Conservation (phyloP, 2,113 vertebrate genomes). For the Crotalus tigris region DNA sequence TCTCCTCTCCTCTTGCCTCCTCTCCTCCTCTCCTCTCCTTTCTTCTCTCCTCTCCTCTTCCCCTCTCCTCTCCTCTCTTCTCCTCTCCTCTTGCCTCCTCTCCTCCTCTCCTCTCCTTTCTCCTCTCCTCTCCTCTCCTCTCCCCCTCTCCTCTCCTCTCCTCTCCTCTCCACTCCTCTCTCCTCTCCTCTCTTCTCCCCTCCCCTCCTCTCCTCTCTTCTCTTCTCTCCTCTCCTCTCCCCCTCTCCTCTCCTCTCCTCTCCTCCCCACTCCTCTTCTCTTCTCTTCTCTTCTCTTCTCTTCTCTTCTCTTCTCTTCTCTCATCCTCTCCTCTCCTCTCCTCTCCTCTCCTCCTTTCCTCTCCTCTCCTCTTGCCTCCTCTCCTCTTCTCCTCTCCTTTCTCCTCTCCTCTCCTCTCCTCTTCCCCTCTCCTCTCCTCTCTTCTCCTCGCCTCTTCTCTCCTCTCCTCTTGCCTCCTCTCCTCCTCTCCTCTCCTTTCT, state of each 20-base stretch:
- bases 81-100: rapidly evolving
- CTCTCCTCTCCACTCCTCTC: not conserved
- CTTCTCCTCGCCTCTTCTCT: rapidly evolving
- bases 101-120: no score
- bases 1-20: rapidly evolving
- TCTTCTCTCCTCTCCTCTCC: not conserved
- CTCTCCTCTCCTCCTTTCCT: not conserved
- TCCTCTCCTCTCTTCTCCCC: no score
- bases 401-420: rapidly evolving
- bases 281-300: rapidly evolving
- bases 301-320: not conserved
- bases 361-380: not conserved
- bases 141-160: rapidly evolving
- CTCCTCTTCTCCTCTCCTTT: rapidly evolving
- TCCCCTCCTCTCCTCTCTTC: no score
- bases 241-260: rapidly evolving
- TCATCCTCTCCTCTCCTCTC: no score
- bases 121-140: rapidly evolving
- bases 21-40: rapidly evolving
- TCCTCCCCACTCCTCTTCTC: no score
- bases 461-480: no score
- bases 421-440: rapidly evolving
- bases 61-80: rapidly evolving
- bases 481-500: rapidly evolving
- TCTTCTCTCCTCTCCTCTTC: no score